These are phyloP conservation scores for Pachliopta kotzebuea DNA, from an alignment of 2,888 invertebrate species.

Conservation along the genomic window DNA sequence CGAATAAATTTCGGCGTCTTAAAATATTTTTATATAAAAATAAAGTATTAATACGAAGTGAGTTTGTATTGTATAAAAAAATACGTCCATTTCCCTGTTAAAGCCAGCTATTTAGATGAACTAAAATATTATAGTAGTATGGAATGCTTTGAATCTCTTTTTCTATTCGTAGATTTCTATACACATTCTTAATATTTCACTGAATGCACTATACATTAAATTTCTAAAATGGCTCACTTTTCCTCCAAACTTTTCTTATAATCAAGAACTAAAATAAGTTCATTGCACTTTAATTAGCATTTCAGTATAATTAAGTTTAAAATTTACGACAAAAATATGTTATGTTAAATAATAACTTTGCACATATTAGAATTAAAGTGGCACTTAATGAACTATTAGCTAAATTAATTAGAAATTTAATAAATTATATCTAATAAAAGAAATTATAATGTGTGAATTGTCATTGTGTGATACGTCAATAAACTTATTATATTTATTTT, in stretches of 20 bases:
- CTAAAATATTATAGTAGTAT: constrained; percentile 67
- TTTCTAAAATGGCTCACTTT: constrained; percentile 81
- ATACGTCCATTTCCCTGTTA: constrained; percentile 80
- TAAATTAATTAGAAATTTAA: constrained; percentile 38
- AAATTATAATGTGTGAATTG: constrained; percentile 46
- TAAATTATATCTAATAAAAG: not conserved
- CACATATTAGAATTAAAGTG: constrained; percentile 38
- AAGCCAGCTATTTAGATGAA: constrained; percentile 75
- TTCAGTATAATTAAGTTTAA: constrained; percentile 54
- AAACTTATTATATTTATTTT: not conserved
- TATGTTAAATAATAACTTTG: constrained; percentile 32
- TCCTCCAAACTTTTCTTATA: constrained; percentile 59
- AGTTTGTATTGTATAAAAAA: constrained; percentile 36
- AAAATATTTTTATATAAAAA: constrained; percentile 30
- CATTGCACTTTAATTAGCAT: constrained; percentile 63
- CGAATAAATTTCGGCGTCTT: constrained; percentile 35
- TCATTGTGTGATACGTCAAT: not conserved
- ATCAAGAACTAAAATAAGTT: constrained; percentile 51
- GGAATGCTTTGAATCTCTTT: constrained; percentile 78
- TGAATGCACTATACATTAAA: constrained; percentile 75
- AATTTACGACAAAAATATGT: constrained; percentile 48
- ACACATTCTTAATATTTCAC: constrained; percentile 74
- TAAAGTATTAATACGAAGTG: constrained; percentile 7
- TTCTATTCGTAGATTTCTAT: constrained; percentile 72
- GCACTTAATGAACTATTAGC: constrained; percentile 54